Base-by-base conservation (phyloP, 1,140 invertebrate species). In the Andrena cerasifolii region DNA sequence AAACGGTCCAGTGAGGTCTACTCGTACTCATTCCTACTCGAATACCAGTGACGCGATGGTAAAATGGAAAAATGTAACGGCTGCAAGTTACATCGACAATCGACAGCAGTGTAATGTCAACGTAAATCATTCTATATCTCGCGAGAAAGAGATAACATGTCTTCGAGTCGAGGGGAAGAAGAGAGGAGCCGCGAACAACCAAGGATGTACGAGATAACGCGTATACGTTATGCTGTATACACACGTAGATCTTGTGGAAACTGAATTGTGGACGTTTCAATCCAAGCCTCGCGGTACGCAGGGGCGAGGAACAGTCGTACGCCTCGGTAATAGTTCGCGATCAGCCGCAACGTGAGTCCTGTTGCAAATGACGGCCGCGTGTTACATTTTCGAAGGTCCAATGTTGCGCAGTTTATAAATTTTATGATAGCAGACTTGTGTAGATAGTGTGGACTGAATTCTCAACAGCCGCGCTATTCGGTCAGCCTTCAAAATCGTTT, bases 331-430 rank as follows among this genome's bases (percentile, higher is more conserved):
- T 14, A 56, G 14, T 16, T 51, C 49, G 12, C 56, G 8, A 45
- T 7, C 8, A 53, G 16, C 8, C 24, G 7, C n/a, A 43, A 40
- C 24, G 49, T 3, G 49, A 54, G 31, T 53, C 26, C 3, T 70
- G 33, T 53, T 68, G 33, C 71, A 77, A 59, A 43, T 61, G 54
- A 26, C 16, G 54, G 33, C 16, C 56, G 45, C 14, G 45, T 51
- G 51, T 43, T 43, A 77, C 26, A 51, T 24, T 26, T 70, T 53
- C 45, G 31, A 68, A 59, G 83, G 66, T 73, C 62, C 56, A 86
- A 67, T 86, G 84, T 86, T 86, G 68, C 45, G 54, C 72, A 86
- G 71, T 81, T 84, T 86, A 81, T 56, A 86, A 82, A 84, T 81
- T 86, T 86, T 86, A 83, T 66, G 59, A 49, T 76, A 78, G 24